phyloP scores from a whole-genome alignment of 1,140 invertebrate species.

The Scaptomyza montana region DNA sequence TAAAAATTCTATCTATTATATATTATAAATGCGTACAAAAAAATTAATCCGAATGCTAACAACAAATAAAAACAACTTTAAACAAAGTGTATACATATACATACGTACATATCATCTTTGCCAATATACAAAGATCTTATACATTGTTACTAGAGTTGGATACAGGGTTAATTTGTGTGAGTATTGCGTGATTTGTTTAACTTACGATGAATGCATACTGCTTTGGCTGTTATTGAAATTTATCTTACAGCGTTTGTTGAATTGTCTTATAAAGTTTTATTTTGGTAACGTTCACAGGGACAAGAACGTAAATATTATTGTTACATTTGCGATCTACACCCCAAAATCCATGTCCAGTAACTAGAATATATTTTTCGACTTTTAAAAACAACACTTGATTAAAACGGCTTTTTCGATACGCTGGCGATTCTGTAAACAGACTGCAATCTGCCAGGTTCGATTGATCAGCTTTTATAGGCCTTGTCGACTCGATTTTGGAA shows the following conservation, averaged over 20 bases:
- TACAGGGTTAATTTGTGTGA: neutral
- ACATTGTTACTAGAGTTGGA: too few species aligned
- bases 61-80: too few species aligned
- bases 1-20: too few species aligned
- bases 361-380: too few species aligned
- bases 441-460: conserved; percentile 54
- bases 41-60: too few species aligned
- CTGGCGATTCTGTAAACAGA: conserved; percentile 43
- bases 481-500: conserved; percentile 43
- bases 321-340: neutral
- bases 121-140: too few species aligned
- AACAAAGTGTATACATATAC: too few species aligned
- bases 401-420: conserved; percentile 9
- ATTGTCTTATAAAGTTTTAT: too few species aligned
- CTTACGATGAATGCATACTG: conserved; percentile 72
- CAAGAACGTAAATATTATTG: neutral
- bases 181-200: conserved; percentile 1
- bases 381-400: too few species aligned
- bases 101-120: too few species aligned
- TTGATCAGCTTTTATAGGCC: conserved; percentile 72
- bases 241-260: conserved; percentile 13
- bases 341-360: neutral
- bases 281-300: too few species aligned
- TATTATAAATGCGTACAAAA: too few species aligned
- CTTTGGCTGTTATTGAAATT: conserved; percentile 7